Conservation (phyloP, 2,113 vertebrate species). For the Clarias magur region DNA sequence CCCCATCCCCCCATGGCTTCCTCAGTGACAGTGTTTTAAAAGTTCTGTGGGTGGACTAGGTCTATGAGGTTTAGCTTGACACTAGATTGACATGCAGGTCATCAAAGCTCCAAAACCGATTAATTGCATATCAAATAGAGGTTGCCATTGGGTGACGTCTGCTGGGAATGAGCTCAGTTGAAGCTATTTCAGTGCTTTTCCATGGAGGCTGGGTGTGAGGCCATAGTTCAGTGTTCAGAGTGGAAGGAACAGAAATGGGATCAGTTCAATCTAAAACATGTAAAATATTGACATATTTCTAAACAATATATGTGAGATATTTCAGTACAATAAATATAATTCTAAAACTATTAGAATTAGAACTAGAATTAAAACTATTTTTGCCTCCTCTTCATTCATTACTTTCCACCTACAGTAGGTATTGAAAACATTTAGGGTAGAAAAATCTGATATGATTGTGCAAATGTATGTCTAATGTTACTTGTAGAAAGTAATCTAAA, state of each 20-base stretch:
- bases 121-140: constrained; percentile 65
- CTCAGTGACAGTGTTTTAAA: constrained; percentile 13
- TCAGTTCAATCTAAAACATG: not conserved
- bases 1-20: not conserved
- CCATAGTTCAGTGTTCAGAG: constrained; percentile 54
- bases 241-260: constrained; percentile 23
- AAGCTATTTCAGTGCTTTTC: constrained; percentile 55
- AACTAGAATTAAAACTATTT: too few relatives aligned
- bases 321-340: too few relatives aligned
- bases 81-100: constrained; percentile 51
- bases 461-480: too few relatives aligned
- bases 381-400: too few relatives aligned
- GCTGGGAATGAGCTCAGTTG: constrained; percentile 62
- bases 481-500: too few relatives aligned
- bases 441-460: too few relatives aligned
- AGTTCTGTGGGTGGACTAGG: constrained; percentile 28
- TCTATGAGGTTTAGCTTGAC: constrained; percentile 47
- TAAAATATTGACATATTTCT: too few relatives aligned
- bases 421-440: too few relatives aligned
- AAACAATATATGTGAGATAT: too few relatives aligned
- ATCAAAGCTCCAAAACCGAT: constrained; percentile 59
- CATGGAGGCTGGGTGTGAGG: constrained; percentile 43
- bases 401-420: too few relatives aligned
- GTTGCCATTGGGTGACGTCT: constrained; percentile 54
- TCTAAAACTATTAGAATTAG: too few relatives aligned